Evolutionary conservation across 2,888 invertebrate species (phyloP).

Genomic region (Atrina japonica): DNA sequence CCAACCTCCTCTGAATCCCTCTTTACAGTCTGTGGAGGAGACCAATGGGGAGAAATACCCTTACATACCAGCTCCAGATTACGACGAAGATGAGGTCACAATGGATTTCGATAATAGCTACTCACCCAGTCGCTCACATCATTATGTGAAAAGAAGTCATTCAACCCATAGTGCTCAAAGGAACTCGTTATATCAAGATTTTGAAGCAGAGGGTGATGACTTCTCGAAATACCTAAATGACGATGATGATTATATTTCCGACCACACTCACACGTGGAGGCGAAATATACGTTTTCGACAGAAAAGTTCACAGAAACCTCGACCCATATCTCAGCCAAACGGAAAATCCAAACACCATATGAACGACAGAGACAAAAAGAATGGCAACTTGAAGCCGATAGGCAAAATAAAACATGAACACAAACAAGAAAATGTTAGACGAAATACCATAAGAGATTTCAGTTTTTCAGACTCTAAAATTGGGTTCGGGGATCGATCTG

Average conservation of each 20-base stretch:
- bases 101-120: conserved; percentile 41
- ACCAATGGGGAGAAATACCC: conserved; percentile 39
- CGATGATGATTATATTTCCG: conserved; percentile 51
- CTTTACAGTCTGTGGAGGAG: conserved; percentile 7
- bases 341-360: neutral
- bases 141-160: neutral
- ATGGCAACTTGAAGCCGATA: conserved; percentile 19
- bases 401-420: conserved; percentile 19
- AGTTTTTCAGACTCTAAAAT: conserved; percentile 62
- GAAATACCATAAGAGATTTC: conserved; percentile 59
- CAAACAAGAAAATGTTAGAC: conserved; percentile 34
- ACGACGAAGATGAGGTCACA: conserved; percentile 57
- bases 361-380: conserved; percentile 3
- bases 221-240: conserved; percentile 56
- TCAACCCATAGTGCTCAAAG: neutral
- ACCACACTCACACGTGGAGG: conserved; percentile 36
- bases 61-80: conserved; percentile 62
- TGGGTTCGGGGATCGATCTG: conserved; percentile 59
- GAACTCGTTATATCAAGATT: neutral
- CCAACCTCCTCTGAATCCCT: conserved; percentile 9
- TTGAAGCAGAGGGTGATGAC: conserved; percentile 56
- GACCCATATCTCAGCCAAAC: conserved; percentile 12
- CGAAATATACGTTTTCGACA: conserved; percentile 31
- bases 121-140: neutral
- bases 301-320: conserved; percentile 2